A percentile compares a stretch with the other conserved stretches of the same genome.
phyloP scores from a whole-genome alignment of 1,140 invertebrate genomes.

The Pissodes strobi region DNA sequence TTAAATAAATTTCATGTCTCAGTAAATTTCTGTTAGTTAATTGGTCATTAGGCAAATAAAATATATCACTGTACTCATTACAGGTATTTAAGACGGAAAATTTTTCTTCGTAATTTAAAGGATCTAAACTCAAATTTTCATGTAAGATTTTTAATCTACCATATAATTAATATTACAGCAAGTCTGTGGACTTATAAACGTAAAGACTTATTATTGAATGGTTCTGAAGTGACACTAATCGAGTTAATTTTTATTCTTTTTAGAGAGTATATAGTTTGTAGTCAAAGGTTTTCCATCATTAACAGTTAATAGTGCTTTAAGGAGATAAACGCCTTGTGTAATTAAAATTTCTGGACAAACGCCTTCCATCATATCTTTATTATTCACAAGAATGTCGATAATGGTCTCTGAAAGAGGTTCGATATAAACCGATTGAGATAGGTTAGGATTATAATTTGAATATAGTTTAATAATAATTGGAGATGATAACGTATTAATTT shows the following conservation, averaged over 20 bases:
- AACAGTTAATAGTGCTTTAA: constrained; percentile 21
- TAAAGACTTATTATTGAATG: constrained; percentile 29
- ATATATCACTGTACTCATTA: constrained; percentile 40
- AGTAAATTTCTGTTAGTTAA: constrained; percentile 34
- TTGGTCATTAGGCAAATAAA: constrained; percentile 37
- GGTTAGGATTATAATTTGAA: not conserved
- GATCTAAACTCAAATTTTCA: constrained; percentile 29
- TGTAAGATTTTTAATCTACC: constrained; percentile 11
- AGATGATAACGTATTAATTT: not conserved
- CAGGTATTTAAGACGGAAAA: constrained; percentile 19
- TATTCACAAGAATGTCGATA: constrained; percentile 24
- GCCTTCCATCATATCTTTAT: constrained; percentile 26
- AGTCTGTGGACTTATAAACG: not conserved
- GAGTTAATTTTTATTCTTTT: constrained; percentile 2
- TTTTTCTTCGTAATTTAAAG: constrained; percentile 41
- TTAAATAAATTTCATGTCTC: constrained; percentile 45
- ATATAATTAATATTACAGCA: not conserved
- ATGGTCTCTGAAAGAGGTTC: constrained; percentile 16
- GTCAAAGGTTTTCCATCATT: constrained; percentile 23
- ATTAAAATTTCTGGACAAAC: constrained; percentile 24
- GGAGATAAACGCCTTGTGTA: constrained; percentile 25
- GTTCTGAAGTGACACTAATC: not conserved
- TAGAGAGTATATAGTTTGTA: constrained; percentile 33
- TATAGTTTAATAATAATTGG: constrained; percentile 6
- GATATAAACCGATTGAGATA: not conserved